Evolutionary conservation across 2,113 vertebrate species (phyloP), one percentile per base, ranked within the genome.

Genomic region (Ranitomeya imitator): DNA sequence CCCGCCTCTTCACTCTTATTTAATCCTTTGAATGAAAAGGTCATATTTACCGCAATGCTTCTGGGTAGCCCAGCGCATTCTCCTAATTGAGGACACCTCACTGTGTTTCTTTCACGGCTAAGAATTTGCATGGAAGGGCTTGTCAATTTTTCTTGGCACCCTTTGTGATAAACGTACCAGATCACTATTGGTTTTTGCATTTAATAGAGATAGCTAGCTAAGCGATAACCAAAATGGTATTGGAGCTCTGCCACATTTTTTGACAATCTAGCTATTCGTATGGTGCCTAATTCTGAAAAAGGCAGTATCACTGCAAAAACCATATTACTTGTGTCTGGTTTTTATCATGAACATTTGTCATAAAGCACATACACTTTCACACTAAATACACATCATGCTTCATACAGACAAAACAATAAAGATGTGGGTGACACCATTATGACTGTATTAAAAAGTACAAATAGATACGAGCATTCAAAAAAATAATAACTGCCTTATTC

Each of bases 81-180:
- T 77, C 15, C 71, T 85, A 85, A 76, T 78, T 86, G 57, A 63
- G 31, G 31, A 63, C 83, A 85, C 65, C 71, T 85, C 37, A 51
- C 71, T 77, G 54, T 86, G 15, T 52, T 86, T 86, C 21, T 60
- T 52, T 78, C 79, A 63, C 73, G 26, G 69, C 23, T 31, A 23
- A 45, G 45, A 86, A 78, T 78, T 63, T 78, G n/a, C 74, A 86
- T 54, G 57, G 61, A 59, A 11, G 59, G 19, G 7, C 16, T 13
- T 86, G 73, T 61, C 31, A 78, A 54, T 74, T 74, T 59, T 59
- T 16, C 31, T 76, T 63, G 71, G 21, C 55, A 63, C 74, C 74
- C 54, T 86, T 69, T 65, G 21, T 65, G 85, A 76, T 78, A 86
- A 86, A 45, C 26, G 26, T 63, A 63, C 73, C 10, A 16, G 26